These are phyloP conservation scores for Pseudopleuronectes americanus DNA, from an alignment of 2,797 vertebrate species.

Conservation along the genomic window DNA sequence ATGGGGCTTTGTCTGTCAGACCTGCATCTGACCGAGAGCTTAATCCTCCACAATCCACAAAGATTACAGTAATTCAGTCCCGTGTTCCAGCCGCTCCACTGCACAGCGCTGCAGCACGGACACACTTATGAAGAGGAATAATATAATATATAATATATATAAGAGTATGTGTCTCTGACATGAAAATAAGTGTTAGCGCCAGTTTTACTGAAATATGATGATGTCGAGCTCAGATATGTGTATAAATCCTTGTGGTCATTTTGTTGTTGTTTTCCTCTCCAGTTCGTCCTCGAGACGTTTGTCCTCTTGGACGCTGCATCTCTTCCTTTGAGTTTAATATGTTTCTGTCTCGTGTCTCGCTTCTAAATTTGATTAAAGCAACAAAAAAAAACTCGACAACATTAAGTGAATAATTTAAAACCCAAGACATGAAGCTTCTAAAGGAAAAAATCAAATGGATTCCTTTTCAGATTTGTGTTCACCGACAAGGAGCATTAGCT, in stretches of 20 bases:
- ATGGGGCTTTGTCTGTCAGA: slow-evolving; percentile 63
- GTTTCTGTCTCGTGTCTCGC: neutral
- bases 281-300: too few species aligned
- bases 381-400: neutral
- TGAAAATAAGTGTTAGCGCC: neutral
- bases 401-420: neutral
- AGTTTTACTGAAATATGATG: too few species aligned
- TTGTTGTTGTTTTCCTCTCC: too few species aligned
- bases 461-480: too few species aligned
- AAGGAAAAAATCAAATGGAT: neutral
- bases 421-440: neutral
- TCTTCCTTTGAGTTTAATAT: neutral
- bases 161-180: neutral
- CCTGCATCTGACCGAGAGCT: slow-evolving; percentile 55
- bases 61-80: slow-evolving; percentile 68
- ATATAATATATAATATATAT: too few species aligned
- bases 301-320: too few species aligned
- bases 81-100: neutral
- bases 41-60: slow-evolving; percentile 75
- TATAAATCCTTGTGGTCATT: too few species aligned
- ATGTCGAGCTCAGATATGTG: too few species aligned
- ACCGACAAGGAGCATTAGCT: too few species aligned
- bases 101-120: neutral
- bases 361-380: neutral
- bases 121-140: neutral